Base-by-base conservation (phyloP, 1,140 invertebrate genomes). In the Xylocopa sonorina region DNA sequence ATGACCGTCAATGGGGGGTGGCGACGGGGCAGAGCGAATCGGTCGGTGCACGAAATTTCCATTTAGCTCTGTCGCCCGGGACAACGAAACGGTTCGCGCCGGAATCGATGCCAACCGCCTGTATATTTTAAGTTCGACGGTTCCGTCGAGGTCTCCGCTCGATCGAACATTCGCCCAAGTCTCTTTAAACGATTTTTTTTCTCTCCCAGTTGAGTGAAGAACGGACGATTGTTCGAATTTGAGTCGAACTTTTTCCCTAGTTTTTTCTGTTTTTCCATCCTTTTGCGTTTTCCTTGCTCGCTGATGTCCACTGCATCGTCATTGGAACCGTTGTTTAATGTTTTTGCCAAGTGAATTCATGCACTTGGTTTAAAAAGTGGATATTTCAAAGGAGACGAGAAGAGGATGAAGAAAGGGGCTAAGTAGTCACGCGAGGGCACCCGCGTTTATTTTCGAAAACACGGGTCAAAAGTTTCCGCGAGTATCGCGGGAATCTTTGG, bases 401-500 rank as follows among this genome's bases (percentile, higher is more conserved):
- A 24, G n/a, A 3, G 18, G 3, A 41, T n/a, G 21, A 16, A 18
- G 16, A n/a, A 29, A 57, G 6, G 32, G 50, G 21, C 29, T 21
- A 68, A 68, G 48, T 51, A 29, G 63, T 69, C 66, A 68, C 67
- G 64, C 73, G 41, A 69, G 3, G 41, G 9, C 32, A 6, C 29
- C 24, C n/a, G 38, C 38, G 68, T 78, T 34, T 53, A 62, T 73
- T 72, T 78, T 62, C 38, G 38, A 73, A 55, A 64, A 78, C 50
- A 68, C 50, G 62, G 67, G 75, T 71, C 43, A 60, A 41, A 57
- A 78, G 64, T 76, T 38, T 16, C 18, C 34, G 18, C 12, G 16
- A 18, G 34, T 73, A 58, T 78, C 77, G 16, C 29, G 53, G 4
- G 9, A 46, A 78, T 73, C 68, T 68, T 29, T 14, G 41, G 14